Evolutionary conservation across 2,113 vertebrate species (phyloP).

Genomic region (Nesospiza acunhae): DNA sequence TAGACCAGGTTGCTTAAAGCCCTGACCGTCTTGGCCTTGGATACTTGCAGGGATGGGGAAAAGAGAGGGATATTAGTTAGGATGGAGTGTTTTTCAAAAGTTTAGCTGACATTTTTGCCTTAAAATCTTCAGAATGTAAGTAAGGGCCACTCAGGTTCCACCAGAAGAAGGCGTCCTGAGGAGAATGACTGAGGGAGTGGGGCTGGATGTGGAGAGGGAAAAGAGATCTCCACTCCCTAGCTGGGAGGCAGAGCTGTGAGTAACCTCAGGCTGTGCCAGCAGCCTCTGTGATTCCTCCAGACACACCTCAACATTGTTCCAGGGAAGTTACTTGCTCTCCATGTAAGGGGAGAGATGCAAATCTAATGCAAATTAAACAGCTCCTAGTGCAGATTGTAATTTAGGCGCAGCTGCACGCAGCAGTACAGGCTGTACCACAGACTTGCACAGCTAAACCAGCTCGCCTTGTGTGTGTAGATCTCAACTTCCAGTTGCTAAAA

Average conservation of each 20-base stretch:
- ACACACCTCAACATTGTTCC: not conserved
- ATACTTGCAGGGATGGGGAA: not conserved
- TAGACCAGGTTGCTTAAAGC: not conserved
- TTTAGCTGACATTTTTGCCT: not conserved
- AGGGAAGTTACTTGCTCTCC: not conserved
- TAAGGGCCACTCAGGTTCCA: not conserved
- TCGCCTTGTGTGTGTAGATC: not conserved
- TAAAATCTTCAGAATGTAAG: not conserved
- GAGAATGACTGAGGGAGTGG: not conserved
- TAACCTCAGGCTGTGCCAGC: not conserved
- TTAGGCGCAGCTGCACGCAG: not conserved
- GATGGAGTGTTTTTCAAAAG: not conserved
- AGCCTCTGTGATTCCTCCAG: not conserved
- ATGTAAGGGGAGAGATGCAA: not conserved
- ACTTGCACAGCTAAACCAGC: not conserved
- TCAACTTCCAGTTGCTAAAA: not conserved
- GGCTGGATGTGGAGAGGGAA: rapidly evolving
- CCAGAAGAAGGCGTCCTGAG: not conserved
- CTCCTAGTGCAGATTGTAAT: not conserved
- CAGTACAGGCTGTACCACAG: not conserved
- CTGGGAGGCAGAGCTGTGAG: not conserved
- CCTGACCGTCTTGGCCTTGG: not conserved
- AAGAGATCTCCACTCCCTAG: not conserved
- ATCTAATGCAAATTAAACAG: not conserved
- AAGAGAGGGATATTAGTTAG: not conserved